Evolutionary conservation across 2,797 vertebrate species (phyloP), one percentile per base, ranked within the genome.

Genomic region (Astyanax mexicanus): DNA sequence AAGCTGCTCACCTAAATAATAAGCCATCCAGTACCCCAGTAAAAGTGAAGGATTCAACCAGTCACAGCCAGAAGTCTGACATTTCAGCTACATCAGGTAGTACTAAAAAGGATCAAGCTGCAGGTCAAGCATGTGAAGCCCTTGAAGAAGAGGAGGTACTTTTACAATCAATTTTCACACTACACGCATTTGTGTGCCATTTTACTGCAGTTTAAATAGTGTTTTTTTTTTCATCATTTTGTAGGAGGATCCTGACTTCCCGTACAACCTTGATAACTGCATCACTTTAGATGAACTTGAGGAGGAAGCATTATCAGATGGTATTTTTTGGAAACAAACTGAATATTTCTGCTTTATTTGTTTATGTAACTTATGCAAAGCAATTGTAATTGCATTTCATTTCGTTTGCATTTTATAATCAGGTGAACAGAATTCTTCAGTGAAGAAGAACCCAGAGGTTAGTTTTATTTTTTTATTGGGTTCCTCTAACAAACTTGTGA

Each of bases 241-340:
- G 23, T 70, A 88, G 86, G 72, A 87, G 25, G 79, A 85, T 1
- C 10, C 58, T 9, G 89, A 76, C 9, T 84, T 88, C 52, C 86
- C 86, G 0, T 35, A 78, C 0, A 77, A 85, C 44, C 81, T 91
- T 66, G 87, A 91, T 38, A 84, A 86, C 80, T 90, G 84, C 76
- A 90, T 92, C 79, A 91, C 88, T 29, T 82, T 91, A 77, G 92
- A 93, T 37, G 89, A 93, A 44, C 60, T 92, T 3, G 42, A 23
- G 1, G 84, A 84, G 5, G 87, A 90, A 2, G 74, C 81, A 2
- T 55, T 77, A 35, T 80, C 55, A 12, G 84, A 84, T 0, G 89
- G 87, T 91, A 69, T 67, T 17, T n/a, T 67, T 11, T 55, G 7
- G 37, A 12, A 51, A 42, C 4, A 55, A 6, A 35, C 11, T 5